phyloP scores from a whole-genome alignment of 2,113 vertebrate species.

The Festucalex cinctus region DNA sequence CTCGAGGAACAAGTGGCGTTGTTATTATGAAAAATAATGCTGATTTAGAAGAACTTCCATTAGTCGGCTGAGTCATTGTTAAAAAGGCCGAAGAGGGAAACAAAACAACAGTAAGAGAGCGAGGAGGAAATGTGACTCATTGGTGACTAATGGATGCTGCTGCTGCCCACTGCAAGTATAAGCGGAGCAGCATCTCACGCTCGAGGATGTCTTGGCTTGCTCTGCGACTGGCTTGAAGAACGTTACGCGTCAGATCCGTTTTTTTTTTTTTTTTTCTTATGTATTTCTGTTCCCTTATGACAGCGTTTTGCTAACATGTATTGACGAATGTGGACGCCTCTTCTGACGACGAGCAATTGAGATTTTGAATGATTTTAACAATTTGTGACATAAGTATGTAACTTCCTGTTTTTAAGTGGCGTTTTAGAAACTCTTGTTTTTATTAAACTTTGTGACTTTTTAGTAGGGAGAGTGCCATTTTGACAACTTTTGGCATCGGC shows the following conservation, averaged over 20 bases:
- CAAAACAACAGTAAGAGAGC: slow-evolving; percentile 8
- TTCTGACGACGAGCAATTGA: background rate
- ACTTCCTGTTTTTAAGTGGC: no score
- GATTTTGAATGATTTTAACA: no score
- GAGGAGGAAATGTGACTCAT: slow-evolving; percentile 24
- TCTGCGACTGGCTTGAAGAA: background rate
- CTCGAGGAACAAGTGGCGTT: background rate
- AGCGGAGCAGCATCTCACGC: background rate
- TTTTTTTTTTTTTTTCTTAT: background rate
- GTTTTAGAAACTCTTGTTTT: no score
- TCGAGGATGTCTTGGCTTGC: background rate
- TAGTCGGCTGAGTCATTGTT: slow-evolving; percentile 10
- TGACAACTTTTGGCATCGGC: no score
- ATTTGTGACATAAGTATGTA: no score
- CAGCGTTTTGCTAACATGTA: background rate
- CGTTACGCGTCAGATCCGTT: background rate
- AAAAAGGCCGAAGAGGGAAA: background rate
- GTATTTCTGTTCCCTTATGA: background rate
- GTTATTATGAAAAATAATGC: background rate
- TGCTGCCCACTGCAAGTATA: background rate
- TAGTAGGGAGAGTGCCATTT: no score
- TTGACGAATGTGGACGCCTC: background rate
- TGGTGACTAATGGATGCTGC: background rate
- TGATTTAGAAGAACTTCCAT: background rate
- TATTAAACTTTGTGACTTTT: no score